Base-by-base conservation (phyloP, 2,888 invertebrate genomes). In the Anorthoa munda region DNA sequence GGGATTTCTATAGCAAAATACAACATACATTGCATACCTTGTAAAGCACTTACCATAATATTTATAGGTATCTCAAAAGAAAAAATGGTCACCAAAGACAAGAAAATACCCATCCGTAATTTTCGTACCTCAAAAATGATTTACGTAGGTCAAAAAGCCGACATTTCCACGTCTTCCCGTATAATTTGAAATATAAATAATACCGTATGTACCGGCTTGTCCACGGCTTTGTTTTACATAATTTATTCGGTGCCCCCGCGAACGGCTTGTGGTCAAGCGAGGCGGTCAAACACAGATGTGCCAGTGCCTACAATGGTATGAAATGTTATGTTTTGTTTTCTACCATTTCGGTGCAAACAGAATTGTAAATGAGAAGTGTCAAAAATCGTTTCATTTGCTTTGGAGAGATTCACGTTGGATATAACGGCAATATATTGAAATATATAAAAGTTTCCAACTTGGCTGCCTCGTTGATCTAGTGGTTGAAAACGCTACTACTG, bases 221-320 rank as follows among this genome's bases (percentile, higher is more conserved):
- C 45, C 58, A 66, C 73, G 70, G 77, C 77, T 71, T 71, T 72
- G 80, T 77, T 90, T 88, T 88, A 74, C 88, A 89, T 90, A 91
- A 89, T 90, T 87, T 88, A 91, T 88, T 84, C 86, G 71, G 79
- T 80, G 79, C 56, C 72, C 61, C 77, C 65, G 53, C 59, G 61
- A 66, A 66, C 66, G 76, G 82, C 76, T 72, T 75, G 71, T 45
- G 76, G 81, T 79, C 84, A 64, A 75, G 64, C 66, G 72, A 70
- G 60, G 39, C 74, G 77, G 76, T 75, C 81, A 83, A 71, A 80
- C 81, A 75, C 81, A 83, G 81, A 67, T 76, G 81, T 76, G 66
- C 53, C 66, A 50, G 45, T 39, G 65, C 69, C 64, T 50, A 72
- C 61, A 79, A 65, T 56, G 59, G 51, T 46, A 68, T 45, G 11